These are phyloP conservation scores for Drosophila mayaguana DNA, from an alignment of 2,888 invertebrate species.

Conservation along the genomic window DNA sequence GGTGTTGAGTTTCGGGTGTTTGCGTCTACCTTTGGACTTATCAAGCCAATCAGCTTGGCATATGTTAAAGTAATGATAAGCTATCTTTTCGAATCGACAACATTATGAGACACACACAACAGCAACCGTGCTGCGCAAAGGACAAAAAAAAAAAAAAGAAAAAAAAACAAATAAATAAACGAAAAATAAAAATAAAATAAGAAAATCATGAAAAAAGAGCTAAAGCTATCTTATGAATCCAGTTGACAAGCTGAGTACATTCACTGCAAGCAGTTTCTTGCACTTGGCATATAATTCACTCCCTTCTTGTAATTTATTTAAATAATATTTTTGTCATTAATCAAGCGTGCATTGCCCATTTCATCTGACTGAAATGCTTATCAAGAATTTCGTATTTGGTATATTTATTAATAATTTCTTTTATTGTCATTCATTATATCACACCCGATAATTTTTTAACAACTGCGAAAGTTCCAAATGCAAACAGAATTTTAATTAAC, in stretches of 20 bases:
- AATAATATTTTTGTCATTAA: not conserved
- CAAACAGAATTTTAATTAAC: slow-evolving; percentile 1
- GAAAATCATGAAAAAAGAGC: not conserved
- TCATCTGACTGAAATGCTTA: not conserved
- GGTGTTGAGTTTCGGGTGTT: slow-evolving; percentile 35
- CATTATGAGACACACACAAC: slow-evolving; percentile 49
- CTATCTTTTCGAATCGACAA: slow-evolving; percentile 71
- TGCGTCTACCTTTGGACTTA: slow-evolving; percentile 44
- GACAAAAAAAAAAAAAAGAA: slow-evolving; percentile 1
- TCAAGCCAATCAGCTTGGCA: slow-evolving; percentile 75
- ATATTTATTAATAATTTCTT: not conserved
- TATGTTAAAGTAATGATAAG: slow-evolving; percentile 68
- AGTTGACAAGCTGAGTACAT: not conserved
- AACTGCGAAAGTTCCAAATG: not conserved
- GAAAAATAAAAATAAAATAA: not conserved
- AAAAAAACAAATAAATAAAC: slow-evolving; percentile 2
- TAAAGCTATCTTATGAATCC: not conserved
- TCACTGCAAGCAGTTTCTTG: slow-evolving; percentile 2
- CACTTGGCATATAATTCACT: not conserved
- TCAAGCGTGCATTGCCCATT: not conserved
- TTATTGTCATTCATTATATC: slow-evolving; percentile 8
- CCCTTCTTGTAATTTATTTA: not conserved
- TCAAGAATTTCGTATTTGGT: slow-evolving; percentile 3
- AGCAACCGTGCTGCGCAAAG: slow-evolving; percentile 36
- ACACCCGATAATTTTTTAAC: slow-evolving; percentile 7